Conservation (phyloP, 1,140 invertebrate genomes). For the Euwallacea similis region DNA sequence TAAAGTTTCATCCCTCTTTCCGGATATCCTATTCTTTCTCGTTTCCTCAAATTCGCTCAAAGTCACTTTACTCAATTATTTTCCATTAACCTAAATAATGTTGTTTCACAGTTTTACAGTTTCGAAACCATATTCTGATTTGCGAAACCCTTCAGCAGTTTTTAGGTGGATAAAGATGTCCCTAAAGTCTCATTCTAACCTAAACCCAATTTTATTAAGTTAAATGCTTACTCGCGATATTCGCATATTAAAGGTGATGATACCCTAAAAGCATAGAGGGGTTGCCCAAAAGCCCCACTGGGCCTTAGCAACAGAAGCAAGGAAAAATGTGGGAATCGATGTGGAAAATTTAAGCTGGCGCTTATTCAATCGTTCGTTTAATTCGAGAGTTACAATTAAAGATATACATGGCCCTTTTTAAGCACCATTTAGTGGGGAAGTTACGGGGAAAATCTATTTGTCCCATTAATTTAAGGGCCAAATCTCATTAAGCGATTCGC, state of each 20-base stretch:
- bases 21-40: too few relatives aligned
- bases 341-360: conserved; percentile 40
- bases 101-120: too few relatives aligned
- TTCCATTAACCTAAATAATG: too few relatives aligned
- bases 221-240: background rate
- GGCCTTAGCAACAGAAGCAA: background rate
- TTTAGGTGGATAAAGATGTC: too few relatives aligned
- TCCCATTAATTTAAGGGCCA: conserved; percentile 40
- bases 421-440: conserved; percentile 40
- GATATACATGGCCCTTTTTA: conserved; percentile 38
- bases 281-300: background rate
- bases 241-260: background rate
- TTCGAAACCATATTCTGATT: too few relatives aligned
- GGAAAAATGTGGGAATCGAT: conserved; percentile 33
- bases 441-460: conserved; percentile 43
- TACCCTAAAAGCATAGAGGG: background rate
- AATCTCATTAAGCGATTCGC: conserved; percentile 36
- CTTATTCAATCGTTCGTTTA: conserved; percentile 40
- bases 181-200: too few relatives aligned
- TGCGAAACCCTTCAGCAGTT: too few relatives aligned
- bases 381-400: conserved; percentile 37
- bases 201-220: too few relatives aligned
- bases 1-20: too few relatives aligned
- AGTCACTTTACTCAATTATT: too few relatives aligned
- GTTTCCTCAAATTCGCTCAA: too few relatives aligned